Conservation (phyloP, 2,113 vertebrate species). For the Ictalurus punctatus region DNA sequence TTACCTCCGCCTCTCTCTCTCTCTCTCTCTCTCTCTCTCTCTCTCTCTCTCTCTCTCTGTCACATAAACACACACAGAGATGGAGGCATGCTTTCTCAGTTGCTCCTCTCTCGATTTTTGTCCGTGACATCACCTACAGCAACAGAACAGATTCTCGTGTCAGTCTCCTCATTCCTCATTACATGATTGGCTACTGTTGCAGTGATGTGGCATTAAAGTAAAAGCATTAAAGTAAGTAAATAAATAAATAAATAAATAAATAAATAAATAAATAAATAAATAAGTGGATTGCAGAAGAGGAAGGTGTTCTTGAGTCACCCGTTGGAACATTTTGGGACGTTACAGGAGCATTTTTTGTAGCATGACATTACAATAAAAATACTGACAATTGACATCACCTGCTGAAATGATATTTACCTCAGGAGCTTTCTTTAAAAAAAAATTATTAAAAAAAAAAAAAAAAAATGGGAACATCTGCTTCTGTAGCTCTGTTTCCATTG, state of each 20-base stretch:
- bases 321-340: background rate
- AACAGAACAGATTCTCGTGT: slow-evolving; percentile 53
- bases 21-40: background rate
- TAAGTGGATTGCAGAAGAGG: background rate
- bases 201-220: slow-evolving; percentile 32
- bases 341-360: background rate
- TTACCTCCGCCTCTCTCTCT: slow-evolving; percentile 45
- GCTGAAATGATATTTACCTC: background rate
- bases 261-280: background rate
- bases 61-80: slow-evolving; percentile 32
- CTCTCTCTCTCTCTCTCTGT: too few relatives aligned
- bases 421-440: background rate
- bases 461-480: background rate
- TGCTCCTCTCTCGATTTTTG: slow-evolving; percentile 5
- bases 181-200: slow-evolving; percentile 57
- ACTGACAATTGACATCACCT: background rate
- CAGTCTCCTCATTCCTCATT: slow-evolving; percentile 34
- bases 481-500: background rate
- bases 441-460: background rate
- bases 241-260: background rate
- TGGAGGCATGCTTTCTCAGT: background rate
- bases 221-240: background rate
- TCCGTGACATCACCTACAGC: slow-evolving; percentile 45
- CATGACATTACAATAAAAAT: background rate
- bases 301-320: background rate